Percentiles rank a stretch among this genome's conserved stretches.
phyloP scores from a whole-genome alignment of 2,888 invertebrate genomes.

The Mylabris sibirica region DNA sequence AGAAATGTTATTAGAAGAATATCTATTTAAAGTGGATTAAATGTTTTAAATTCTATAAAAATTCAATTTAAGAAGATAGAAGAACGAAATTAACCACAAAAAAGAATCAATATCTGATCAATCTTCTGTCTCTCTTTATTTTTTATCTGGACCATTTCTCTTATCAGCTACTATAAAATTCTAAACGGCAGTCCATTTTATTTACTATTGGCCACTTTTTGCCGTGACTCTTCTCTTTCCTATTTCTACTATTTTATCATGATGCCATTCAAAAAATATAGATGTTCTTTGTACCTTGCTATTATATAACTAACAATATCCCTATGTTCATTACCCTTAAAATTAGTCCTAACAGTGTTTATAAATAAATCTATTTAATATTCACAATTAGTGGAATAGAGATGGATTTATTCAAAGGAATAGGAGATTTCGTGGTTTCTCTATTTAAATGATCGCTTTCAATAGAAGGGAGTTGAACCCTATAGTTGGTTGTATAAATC shows the following conservation, averaged over 20 bases:
- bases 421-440: slow-evolving; percentile 2
- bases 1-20: not conserved
- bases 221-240: not conserved
- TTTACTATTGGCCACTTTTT: slow-evolving; percentile 2
- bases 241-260: not conserved
- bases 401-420: not conserved
- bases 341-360: not conserved
- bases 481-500: not conserved
- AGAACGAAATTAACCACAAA: not conserved
- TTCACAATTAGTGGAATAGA: not conserved
- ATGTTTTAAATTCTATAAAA: not conserved
- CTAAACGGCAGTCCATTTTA: not conserved
- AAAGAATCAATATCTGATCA: not conserved
- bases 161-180: not conserved
- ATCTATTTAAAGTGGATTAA: not conserved
- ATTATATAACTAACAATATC: not conserved
- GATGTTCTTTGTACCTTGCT: not conserved
- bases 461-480: not conserved
- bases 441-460: not conserved
- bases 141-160: not conserved
- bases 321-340: not conserved
- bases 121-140: not conserved
- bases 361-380: not conserved
- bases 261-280: not conserved
- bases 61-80: not conserved